phyloP scores from a whole-genome alignment of 2,113 vertebrate genomes.

The Sphyrna mokarran region DNA sequence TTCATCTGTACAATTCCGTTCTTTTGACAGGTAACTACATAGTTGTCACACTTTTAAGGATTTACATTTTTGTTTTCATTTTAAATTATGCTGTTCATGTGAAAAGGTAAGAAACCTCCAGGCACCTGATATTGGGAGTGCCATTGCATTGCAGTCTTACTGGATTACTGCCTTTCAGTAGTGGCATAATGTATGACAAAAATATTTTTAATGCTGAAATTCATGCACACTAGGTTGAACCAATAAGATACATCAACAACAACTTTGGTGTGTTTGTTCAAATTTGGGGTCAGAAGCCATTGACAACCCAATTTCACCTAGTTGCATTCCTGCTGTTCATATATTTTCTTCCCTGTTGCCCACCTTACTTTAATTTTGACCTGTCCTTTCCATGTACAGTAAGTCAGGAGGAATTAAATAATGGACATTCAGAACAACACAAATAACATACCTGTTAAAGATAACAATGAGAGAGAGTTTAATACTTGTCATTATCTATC shows the following conservation, averaged over 20 bases:
- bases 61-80: neutral
- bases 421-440: neutral
- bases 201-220: neutral
- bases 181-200: neutral
- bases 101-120: neutral
- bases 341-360: neutral
- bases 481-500: neutral
- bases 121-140: neutral
- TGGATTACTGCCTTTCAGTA: neutral
- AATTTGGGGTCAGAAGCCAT: neutral
- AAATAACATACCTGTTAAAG: neutral
- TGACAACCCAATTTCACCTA: neutral
- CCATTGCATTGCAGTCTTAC: neutral
- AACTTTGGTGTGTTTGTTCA: neutral
- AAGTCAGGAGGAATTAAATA: neutral
- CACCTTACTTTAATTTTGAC: neutral
- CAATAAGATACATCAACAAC: neutral
- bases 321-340: neutral
- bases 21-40: slow-evolving; percentile 82
- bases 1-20: slow-evolving; percentile 71
- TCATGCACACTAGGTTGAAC: neutral
- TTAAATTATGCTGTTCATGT: neutral
- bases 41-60: neutral
- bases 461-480: neutral
- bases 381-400: neutral